Conservation (phyloP, 2,797 vertebrate species). For the Crenuchus spilurus region DNA sequence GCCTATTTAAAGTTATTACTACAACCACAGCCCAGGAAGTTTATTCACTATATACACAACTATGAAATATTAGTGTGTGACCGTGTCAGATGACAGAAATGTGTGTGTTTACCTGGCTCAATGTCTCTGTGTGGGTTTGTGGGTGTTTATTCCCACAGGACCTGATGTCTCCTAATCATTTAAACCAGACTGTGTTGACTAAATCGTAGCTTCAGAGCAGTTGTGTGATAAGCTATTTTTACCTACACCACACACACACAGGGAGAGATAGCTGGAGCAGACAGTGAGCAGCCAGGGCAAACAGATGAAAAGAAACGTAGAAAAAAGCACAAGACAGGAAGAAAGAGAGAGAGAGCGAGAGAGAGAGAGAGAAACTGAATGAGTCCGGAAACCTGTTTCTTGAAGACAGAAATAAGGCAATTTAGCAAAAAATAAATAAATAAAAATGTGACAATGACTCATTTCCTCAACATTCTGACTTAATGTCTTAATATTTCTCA, state of each 20-base stretch:
- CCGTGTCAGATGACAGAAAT: not conserved
- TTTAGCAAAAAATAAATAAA: too few relatives aligned
- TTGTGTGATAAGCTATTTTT: conserved; percentile 24
- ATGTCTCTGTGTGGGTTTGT: not conserved
- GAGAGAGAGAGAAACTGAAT: not conserved
- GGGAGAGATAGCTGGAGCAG: conserved; percentile 6
- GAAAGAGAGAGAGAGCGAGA: not conserved
- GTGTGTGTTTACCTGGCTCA: not conserved
- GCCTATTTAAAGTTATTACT: too few relatives aligned
- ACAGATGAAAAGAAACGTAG: not conserved
- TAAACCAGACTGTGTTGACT: conserved; percentile 17
- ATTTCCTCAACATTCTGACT: too few relatives aligned
- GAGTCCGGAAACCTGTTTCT: not conserved
- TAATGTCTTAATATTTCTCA: too few relatives aligned
- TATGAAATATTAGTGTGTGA: not conserved
- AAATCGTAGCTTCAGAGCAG: conserved; percentile 10
- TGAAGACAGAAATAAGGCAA: too few relatives aligned
- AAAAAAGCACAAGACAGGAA: not conserved
- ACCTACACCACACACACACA: not conserved
- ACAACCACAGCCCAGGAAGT: too few relatives aligned
- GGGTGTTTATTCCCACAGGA: not conserved
- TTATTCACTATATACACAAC: not conserved
- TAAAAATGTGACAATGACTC: too few relatives aligned
- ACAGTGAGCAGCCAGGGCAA: not conserved
- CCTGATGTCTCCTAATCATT: conserved; percentile 1